A percentile compares a stretch with the other conserved stretches of the same genome.
These are phyloP conservation scores for Leucosticte australis DNA, from an alignment of 2,113 vertebrate genomes.

Conservation along the genomic window DNA sequence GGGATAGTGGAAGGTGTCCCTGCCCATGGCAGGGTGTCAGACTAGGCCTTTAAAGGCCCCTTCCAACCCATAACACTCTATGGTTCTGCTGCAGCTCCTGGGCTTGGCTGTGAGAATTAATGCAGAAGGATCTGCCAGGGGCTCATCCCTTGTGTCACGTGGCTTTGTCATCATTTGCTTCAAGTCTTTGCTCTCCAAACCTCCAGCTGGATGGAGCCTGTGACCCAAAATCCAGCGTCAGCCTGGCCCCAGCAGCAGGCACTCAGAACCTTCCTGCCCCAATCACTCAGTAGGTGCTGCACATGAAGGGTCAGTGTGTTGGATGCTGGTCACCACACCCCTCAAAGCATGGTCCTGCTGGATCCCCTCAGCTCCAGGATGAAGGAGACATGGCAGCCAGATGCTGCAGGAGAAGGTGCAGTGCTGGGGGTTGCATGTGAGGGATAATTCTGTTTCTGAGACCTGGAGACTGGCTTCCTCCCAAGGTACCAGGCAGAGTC, in stretches of 20 bases:
- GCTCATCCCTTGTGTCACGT: background rate
- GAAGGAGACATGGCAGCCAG: background rate
- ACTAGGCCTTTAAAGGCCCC: background rate
- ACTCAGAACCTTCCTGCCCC: background rate
- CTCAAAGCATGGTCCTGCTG: background rate
- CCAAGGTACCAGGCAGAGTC: background rate
- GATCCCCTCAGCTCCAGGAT: background rate
- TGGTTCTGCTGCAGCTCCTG: background rate
- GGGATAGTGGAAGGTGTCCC: background rate
- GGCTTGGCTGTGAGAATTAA: background rate
- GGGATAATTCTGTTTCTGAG: background rate
- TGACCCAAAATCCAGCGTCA: background rate
- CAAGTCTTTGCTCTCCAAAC: background rate
- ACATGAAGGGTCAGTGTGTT: fast-evolving
- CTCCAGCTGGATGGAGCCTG: background rate
- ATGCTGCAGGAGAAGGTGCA: background rate
- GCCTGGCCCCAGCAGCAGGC: background rate
- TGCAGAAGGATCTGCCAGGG: background rate
- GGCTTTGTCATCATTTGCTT: background rate
- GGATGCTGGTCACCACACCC: background rate
- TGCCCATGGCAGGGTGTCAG: background rate
- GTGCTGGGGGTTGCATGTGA: background rate
- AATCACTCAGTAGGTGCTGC: background rate
- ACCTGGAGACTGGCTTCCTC: background rate
- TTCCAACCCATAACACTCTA: background rate